Evolutionary conservation across 92 coral and sea anemone species (phyloP).

Genomic region (Paragorgia papillata): DNA sequence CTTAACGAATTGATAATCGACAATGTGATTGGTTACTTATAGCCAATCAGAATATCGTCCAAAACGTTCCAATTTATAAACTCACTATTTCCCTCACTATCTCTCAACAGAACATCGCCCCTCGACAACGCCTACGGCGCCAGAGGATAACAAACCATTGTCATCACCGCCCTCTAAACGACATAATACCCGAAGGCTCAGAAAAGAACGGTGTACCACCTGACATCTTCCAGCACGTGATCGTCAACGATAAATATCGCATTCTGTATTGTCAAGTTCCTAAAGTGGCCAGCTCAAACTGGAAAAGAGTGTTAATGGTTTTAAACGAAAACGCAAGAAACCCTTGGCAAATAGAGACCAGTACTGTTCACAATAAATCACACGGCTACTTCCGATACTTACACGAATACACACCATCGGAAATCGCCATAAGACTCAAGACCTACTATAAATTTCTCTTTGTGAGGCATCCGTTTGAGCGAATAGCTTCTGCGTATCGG

Average conservation of each 20-base stretch:
- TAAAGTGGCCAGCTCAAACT: conserved; percentile 89
- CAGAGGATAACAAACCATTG: conserved; percentile 66
- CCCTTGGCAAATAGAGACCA: conserved; percentile 79
- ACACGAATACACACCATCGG: conserved; percentile 84
- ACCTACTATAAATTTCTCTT: conserved; percentile 89
- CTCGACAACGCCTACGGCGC: conserved; percentile 70
- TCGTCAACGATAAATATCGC: conserved; percentile 81
- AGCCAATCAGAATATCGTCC: too few relatives aligned
- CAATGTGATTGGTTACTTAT: too few relatives aligned
- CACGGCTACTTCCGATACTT: conserved; percentile 85
- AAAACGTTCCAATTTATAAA: too few relatives aligned
- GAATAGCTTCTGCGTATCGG: conserved; percentile 91
- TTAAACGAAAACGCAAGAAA: conserved; percentile 86
- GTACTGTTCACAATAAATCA: conserved; percentile 87
- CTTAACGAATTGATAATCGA: too few relatives aligned
- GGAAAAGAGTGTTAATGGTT: conserved; percentile 98
- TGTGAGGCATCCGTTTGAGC: conserved; percentile 90
- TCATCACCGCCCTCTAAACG: conserved; percentile 66
- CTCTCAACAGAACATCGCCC: conserved; percentile 44
- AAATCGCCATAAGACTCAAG: conserved; percentile 76
- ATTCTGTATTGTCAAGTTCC: conserved; percentile 87
- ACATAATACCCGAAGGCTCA: conserved; percentile 76
- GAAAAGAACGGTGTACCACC: conserved; percentile 65
- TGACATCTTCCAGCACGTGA: conserved; percentile 74
- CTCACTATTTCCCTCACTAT: too few relatives aligned